A percentile compares a stretch with the other conserved stretches of the same genome.
Conservation (phyloP, 2,888 invertebrate genomes). For the Agrotis ipsilon region DNA sequence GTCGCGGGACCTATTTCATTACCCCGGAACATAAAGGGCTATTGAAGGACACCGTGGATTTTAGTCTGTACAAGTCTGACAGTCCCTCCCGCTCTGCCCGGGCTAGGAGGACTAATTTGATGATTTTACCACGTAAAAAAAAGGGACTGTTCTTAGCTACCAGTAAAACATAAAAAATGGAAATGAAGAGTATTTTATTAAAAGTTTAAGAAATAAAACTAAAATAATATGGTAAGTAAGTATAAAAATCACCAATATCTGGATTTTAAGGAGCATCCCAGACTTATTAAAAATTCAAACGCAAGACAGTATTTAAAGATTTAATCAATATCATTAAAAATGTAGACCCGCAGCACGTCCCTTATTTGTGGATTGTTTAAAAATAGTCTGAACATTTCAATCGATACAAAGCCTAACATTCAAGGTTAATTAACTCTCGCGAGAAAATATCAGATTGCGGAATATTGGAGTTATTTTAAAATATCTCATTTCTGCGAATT, state of each 20-base stretch:
- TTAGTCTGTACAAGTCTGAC: no score
- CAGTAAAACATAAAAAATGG: slow-evolving; percentile 18
- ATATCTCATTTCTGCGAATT: slow-evolving; percentile 1
- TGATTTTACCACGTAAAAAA: no score
- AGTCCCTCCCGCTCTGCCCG: no score
- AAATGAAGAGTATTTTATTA: slow-evolving; percentile 22
- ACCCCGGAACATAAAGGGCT: no score
- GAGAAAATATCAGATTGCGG: slow-evolving; percentile 12
- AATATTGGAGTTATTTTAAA: slow-evolving; percentile 13
- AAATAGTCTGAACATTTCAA: slow-evolving; percentile 41
- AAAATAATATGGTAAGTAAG: neutral
- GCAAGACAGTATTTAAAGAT: slow-evolving; percentile 30
- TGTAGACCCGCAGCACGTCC: slow-evolving; percentile 5
- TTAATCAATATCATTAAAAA: slow-evolving; percentile 36
- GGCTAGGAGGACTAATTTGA: no score
- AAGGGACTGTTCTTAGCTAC: neutral
- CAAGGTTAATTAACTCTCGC: slow-evolving; percentile 34
- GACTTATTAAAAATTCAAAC: slow-evolving; percentile 21
- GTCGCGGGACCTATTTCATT: no score
- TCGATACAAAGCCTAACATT: slow-evolving; percentile 31
- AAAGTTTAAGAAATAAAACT: slow-evolving; percentile 19
- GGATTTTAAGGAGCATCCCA: no score
- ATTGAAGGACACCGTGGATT: no score
- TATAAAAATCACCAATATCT: neutral
- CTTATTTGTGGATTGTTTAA: slow-evolving; percentile 27